Base-by-base conservation (phyloP, 2,888 invertebrate genomes). In the Oligia strigilis region DNA sequence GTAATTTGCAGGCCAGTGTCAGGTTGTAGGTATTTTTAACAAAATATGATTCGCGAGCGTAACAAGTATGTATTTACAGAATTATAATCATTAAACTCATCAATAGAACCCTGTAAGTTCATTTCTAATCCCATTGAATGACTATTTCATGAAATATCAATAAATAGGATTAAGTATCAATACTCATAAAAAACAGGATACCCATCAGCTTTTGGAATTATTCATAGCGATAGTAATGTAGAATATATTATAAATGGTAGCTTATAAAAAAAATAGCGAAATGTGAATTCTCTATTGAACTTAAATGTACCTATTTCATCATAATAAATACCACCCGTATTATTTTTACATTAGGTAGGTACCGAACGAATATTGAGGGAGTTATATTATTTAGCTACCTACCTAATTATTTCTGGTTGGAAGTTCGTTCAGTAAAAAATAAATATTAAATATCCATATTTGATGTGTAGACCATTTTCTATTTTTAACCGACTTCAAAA, bases 171-270 rank as follows among this genome's bases (percentile, higher is more conserved):
- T 40, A 72, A 8, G 6, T 43, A 62, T n/a, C 29, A 43, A 60
- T 43, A 29, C 5, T 52, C 13, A 0, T 55, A 46, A n/a, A 11
- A 46, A 46, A 46, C 11, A 40, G 29, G 52, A 29, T 58, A 73
- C 5, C 6, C 55, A 36, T 13, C 67, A 11, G 64, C 9, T 46
- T 64, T 36, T 77, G 17, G 13, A 46, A 17, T 78, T 46, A 77
- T 78, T 80, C 1, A 60, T 29, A 14, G 13, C 5, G 6, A 23
- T 66, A 64, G 64, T 60, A 66, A 66, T 72, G 72, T 72, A 43
- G 29, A 2, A 52, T 36, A 19, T 40, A 40, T 29, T 29, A 36
- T 36, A 36, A 78, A n/a, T 52, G 23, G 65, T 65, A 52, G 4
- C 11, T 4, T 49, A 78, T 17, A 66, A 66, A 71, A 60, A 72